phyloP scores from a whole-genome alignment of 2,888 invertebrate genomes.

The Crioceris asparagi region DNA sequence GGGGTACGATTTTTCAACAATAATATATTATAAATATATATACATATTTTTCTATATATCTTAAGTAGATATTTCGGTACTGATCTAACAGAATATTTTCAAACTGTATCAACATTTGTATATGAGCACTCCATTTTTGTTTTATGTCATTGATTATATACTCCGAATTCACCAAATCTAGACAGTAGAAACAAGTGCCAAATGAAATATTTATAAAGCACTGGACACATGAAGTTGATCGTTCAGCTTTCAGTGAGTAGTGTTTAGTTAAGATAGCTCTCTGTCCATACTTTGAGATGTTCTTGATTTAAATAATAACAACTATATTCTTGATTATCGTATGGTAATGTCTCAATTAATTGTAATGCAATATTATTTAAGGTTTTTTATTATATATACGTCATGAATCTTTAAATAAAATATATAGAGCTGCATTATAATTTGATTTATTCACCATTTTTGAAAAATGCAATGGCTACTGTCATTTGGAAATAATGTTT shows the following conservation, averaged over 20 bases:
- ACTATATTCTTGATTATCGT: conserved; percentile 21
- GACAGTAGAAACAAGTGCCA: not conserved
- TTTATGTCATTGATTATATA: conserved; percentile 12
- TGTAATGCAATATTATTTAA: conserved; percentile 33
- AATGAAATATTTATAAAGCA: not conserved
- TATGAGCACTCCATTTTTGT: conserved; percentile 17
- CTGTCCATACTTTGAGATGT: conserved; percentile 31
- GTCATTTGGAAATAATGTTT: too few relatives aligned
- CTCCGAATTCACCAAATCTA: conserved; percentile 1
- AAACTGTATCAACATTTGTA: not conserved
- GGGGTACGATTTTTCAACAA: conserved; percentile 26
- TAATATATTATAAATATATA: conserved; percentile 12
- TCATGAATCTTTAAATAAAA: conserved; percentile 32
- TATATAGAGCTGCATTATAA: too few relatives aligned
- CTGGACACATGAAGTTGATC: conserved; percentile 4
- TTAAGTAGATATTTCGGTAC: conserved; percentile 13
- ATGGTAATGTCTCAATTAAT: conserved; percentile 18
- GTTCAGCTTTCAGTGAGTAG: conserved; percentile 25
- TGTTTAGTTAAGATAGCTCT: conserved; percentile 33
- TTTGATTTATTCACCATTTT: too few relatives aligned
- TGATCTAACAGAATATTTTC: not conserved
- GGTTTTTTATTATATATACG: conserved; percentile 33
- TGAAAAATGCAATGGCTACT: too few relatives aligned
- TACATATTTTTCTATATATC: conserved; percentile 8
- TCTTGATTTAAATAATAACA: conserved; percentile 25